Evolutionary conservation across 1,140 invertebrate genomes (phyloP), one percentile per base, ranked within the genome.

Genomic region (Aethina tumida): DNA sequence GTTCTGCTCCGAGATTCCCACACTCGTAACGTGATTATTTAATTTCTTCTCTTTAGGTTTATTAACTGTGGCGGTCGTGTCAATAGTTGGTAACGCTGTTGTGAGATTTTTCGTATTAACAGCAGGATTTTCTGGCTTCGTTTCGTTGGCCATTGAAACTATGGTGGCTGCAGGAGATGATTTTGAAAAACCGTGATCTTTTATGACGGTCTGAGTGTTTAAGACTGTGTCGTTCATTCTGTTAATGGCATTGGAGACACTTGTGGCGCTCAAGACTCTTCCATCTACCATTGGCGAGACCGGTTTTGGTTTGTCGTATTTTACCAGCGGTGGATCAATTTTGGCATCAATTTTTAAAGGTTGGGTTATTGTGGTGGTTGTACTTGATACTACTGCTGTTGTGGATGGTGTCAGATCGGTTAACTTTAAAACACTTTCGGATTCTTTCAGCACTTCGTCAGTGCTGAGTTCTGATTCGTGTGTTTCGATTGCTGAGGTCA

Each of bases 201-300:
- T 58, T 16, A 58, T 53, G 13, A 62, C 40, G 10, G 59, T 58
- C 41, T 60, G 51, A 12, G 59, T 51, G 40, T 62, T 52, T 24
- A 62, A 37, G 25, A 62, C 59, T 12, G 59, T 62, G 33, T 62
- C 56, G 44, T 60, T 62, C 59, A 62, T 62, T 49, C 50, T 57
- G 38, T 60, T 59, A 20, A 62, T 57, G 13, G 59, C 59, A 12
- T 53, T 52, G 10, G 57, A 56, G 9, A 62, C 59, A 40, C 58
- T 62, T 17, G 55, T 60, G 18, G 59, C 56, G 42, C 58, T 62
- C 21, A 60, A 40, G 14, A 57, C 47, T 30, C 57, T 47, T 7
- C 53, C 53, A 35, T 55, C 53, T 8, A 55, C 45, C 36, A 59
- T 55, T 9, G 56, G 56, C 3, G 55, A 48, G 12, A 53, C 43